phyloP scores from a whole-genome alignment of 2,113 vertebrate species.

The Phalacrocorax pelagicus region DNA sequence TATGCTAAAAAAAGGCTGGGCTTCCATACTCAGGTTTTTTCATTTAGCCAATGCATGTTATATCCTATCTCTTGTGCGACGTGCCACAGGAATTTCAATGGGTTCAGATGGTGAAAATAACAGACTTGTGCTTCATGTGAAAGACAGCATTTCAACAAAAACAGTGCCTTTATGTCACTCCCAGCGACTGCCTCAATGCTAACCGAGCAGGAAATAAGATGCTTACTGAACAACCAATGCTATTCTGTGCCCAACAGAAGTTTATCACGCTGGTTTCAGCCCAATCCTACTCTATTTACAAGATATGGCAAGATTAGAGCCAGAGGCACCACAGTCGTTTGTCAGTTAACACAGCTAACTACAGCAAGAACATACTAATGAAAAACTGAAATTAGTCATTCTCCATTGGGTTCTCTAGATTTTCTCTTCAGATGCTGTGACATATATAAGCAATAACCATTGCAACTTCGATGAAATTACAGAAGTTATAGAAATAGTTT shows the following conservation, averaged over 20 bases:
- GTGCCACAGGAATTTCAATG: neutral
- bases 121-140: neutral
- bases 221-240: neutral
- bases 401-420: neutral
- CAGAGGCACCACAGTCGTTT: neutral
- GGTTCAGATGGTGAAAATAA: neutral
- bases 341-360: neutral
- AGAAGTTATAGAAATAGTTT: neutral
- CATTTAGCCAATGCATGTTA: neutral
- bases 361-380: neutral
- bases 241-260: neutral
- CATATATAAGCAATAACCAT: neutral
- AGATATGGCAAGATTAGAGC: neutral
- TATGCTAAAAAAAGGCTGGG: neutral
- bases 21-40: neutral
- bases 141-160: neutral
- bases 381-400: neutral
- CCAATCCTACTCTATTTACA: neutral
- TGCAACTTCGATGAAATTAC: neutral
- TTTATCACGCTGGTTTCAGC: neutral
- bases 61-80: neutral
- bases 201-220: neutral
- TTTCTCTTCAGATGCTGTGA: neutral
- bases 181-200: neutral
- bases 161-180: neutral